These are phyloP conservation scores for Olivierus martensii DNA, from an alignment of 1,140 invertebrate genomes.

Conservation along the genomic window DNA sequence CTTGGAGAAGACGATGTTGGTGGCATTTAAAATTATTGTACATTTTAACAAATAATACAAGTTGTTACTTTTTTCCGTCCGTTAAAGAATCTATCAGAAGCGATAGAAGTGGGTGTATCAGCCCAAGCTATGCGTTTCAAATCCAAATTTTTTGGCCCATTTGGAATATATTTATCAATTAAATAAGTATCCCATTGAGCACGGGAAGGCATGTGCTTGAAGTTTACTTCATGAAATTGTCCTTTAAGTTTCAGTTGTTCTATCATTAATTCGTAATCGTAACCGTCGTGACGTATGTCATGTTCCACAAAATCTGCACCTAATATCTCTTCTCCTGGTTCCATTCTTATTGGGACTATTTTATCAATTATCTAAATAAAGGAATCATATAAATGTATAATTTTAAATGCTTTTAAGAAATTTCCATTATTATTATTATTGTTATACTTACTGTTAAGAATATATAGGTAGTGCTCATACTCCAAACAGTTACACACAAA, in stretches of 20 bases:
- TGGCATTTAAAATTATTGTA: too few relatives aligned
- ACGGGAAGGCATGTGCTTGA: background rate
- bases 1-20: too few relatives aligned
- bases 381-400: background rate
- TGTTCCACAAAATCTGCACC: constrained; percentile 19
- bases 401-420: background rate
- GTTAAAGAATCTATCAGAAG: too few relatives aligned
- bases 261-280: constrained; percentile 11
- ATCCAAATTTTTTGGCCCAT: too few relatives aligned
- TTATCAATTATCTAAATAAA: constrained; percentile 13
- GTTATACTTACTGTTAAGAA: constrained; percentile 36
- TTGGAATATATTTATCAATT: background rate
- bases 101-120: too few relatives aligned
- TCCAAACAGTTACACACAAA: constrained; percentile 56
- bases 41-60: too few relatives aligned
- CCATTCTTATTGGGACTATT: constrained; percentile 16
- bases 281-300: constrained; percentile 12
- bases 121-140: too few relatives aligned
- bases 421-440: background rate
- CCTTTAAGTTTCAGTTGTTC: background rate
- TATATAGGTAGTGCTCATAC: constrained; percentile 46
- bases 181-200: background rate
- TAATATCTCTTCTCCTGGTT: constrained; percentile 7
- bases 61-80: too few relatives aligned
- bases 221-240: too few relatives aligned